phyloP scores from a whole-genome alignment of 2,797 vertebrate species.

The Etheostoma nigrum region DNA sequence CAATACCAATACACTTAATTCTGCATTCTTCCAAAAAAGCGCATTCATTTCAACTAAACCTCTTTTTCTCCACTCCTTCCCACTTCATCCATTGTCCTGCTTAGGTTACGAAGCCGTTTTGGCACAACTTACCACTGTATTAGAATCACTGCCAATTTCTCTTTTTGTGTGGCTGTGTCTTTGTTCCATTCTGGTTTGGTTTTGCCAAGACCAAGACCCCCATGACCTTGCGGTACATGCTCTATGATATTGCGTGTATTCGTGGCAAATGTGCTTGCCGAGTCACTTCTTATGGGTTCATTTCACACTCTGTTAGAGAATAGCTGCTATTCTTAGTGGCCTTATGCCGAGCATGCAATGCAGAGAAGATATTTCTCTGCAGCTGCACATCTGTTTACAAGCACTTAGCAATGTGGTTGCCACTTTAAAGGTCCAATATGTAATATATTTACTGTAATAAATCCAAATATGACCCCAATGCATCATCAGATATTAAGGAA shows the following conservation, averaged over 20 bases:
- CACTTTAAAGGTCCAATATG: not conserved
- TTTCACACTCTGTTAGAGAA: conserved; percentile 31
- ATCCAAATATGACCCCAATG: no score
- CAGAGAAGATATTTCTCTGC: conserved; percentile 24
- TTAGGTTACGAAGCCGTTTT: conserved; percentile 43
- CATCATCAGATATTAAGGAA: no score
- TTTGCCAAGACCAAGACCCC: conserved; percentile 50
- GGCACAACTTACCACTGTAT: conserved; percentile 31
- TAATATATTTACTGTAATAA: no score
- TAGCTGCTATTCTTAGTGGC: conserved; percentile 25
- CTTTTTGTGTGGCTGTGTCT: conserved; percentile 29
- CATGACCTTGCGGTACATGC: conserved; percentile 46
- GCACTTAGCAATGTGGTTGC: conserved; percentile 1
- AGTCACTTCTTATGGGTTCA: conserved; percentile 42
- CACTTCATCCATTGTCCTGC: conserved; percentile 33
- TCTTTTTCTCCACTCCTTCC: conserved; percentile 34
- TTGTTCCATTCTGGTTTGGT: conserved; percentile 44
- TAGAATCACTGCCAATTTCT: conserved; percentile 39
- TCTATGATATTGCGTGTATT: conserved; percentile 38
- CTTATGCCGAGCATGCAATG: conserved; percentile 22
- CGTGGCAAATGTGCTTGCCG: conserved; percentile 44
- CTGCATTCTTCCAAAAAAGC: conserved; percentile 11
- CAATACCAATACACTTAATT: conserved; percentile 17
- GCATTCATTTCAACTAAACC: conserved; percentile 23
- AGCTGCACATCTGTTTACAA: conserved; percentile 39